Evolutionary conservation across 2,888 invertebrate genomes (phyloP).

Genomic region (Galeopsomyia nigrocyanea): DNA sequence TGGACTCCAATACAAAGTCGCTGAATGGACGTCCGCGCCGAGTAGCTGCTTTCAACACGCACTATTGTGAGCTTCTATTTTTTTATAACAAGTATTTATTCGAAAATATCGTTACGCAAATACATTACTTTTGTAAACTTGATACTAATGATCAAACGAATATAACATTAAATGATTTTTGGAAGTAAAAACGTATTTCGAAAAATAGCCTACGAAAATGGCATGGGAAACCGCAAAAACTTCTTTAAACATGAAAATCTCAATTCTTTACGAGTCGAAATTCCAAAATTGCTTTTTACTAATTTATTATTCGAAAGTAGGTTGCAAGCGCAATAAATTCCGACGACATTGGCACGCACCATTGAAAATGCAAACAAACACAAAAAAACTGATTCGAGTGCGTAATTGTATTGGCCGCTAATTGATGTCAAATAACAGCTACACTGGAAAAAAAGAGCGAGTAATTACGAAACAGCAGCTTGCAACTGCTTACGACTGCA

Average conservation of each 20-base stretch:
- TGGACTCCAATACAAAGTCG: slow-evolving; percentile 15
- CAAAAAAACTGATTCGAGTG: background rate
- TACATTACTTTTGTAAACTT: background rate
- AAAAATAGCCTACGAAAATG: too few species aligned
- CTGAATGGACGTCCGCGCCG: slow-evolving; percentile 13
- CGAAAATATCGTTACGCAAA: background rate
- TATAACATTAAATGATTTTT: background rate
- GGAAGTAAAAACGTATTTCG: background rate
- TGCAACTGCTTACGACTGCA: slow-evolving; percentile 6
- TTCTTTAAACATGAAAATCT: background rate
- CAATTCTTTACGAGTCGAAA: background rate
- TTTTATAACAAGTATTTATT: slow-evolving; percentile 15
- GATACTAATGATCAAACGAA: too few species aligned
- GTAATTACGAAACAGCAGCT: slow-evolving; percentile 12
- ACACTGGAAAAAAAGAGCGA: too few species aligned
- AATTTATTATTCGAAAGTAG: too few species aligned
- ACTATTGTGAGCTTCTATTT: background rate
- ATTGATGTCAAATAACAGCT: too few species aligned
- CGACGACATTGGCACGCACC: background rate
- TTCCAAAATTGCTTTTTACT: too few species aligned
- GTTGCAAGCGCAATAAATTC: slow-evolving; percentile 8
- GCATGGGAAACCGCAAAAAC: too few species aligned
- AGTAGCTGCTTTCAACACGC: slow-evolving; percentile 9
- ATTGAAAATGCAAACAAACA: slow-evolving; percentile 6
- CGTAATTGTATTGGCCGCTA: background rate